Evolutionary conservation across 2,888 invertebrate species (phyloP).

Genomic region (Acrobasis repandana): DNA sequence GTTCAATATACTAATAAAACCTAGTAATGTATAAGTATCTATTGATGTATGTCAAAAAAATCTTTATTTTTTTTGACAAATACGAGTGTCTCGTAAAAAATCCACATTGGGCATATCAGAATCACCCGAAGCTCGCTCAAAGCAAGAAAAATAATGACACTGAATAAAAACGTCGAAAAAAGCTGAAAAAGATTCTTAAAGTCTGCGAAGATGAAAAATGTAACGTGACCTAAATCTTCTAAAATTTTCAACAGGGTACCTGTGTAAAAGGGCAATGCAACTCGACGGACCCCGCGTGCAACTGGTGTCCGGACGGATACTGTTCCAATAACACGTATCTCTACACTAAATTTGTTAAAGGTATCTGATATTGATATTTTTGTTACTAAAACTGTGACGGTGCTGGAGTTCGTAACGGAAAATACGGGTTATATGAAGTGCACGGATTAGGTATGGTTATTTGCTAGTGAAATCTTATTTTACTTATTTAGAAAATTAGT

Average conservation of each 20-base stretch:
- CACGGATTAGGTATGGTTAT: no score
- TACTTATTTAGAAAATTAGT: no score
- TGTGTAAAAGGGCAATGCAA: conserved; percentile 76
- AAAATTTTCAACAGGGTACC: conserved; percentile 55
- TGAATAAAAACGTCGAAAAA: not conserved
- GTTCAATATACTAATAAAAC: no score
- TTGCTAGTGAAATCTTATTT: no score
- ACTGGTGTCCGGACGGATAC: conserved; percentile 76
- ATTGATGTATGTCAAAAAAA: no score
- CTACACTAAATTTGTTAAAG: conserved; percentile 61
- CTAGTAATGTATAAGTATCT: no score
- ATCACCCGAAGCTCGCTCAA: not conserved
- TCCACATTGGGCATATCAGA: no score
- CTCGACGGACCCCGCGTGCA: conserved; percentile 64
- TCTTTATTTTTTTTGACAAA: no score
- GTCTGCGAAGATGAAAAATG: not conserved
- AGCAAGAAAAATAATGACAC: not conserved
- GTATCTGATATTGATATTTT: conserved; percentile 39
- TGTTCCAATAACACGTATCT: conserved; percentile 73
- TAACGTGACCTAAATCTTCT: not conserved
- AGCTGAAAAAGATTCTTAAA: not conserved
- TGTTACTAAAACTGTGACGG: not conserved
- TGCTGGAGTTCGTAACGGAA: not conserved
- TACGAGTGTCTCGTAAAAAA: no score
- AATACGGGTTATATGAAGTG: no score